Evolutionary conservation across 2,797 vertebrate species (phyloP).

Genomic region (Nannoperca australis): DNA sequence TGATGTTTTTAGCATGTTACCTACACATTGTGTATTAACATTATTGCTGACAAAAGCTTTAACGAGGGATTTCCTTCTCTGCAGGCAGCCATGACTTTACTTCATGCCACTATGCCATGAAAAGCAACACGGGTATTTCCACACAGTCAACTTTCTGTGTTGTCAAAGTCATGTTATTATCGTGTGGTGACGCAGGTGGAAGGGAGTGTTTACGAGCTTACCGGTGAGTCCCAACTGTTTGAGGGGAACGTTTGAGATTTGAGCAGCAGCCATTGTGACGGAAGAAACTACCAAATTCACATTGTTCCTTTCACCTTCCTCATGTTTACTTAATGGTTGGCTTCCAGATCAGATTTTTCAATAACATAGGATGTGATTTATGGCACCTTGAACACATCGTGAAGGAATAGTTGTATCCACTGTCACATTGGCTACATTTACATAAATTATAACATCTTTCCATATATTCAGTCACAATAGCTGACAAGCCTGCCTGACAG

Average conservation of each 20-base stretch:
- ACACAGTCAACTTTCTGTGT: neutral
- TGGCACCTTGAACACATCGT: neutral
- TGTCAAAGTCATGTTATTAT: neutral
- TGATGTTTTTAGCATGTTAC: constrained; percentile 7
- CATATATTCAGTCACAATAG: neutral
- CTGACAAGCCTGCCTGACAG: neutral
- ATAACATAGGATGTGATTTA: neutral
- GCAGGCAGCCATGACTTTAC: neutral
- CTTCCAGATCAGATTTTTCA: neutral
- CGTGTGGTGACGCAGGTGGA: neutral
- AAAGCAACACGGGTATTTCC: neutral
- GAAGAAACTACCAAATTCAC: neutral
- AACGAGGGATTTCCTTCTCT: neutral
- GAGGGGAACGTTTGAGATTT: too few species aligned
- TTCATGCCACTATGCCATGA: neutral
- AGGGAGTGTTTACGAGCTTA: neutral
- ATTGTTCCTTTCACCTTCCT: neutral
- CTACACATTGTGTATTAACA: neutral
- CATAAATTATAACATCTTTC: neutral
- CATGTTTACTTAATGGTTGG: neutral
- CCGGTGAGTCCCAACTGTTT: neutral
- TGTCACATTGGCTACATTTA: neutral
- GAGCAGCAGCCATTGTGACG: neutral
- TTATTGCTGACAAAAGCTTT: neutral
- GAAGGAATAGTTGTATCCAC: constrained; percentile 1